phyloP scores from a whole-genome alignment of 2,888 invertebrate genomes.

The Pedicia rivosa region DNA sequence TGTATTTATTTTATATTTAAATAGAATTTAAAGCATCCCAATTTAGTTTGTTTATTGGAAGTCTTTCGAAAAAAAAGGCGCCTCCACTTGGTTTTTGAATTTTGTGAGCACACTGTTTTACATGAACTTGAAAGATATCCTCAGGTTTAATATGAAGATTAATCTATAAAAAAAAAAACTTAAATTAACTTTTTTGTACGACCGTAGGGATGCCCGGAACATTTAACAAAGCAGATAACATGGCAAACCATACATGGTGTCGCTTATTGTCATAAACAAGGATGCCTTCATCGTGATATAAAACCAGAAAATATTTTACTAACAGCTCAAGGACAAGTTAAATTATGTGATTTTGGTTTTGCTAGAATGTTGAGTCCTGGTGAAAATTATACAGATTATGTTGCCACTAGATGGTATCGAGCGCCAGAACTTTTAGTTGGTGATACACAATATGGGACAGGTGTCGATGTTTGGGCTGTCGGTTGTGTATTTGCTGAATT shows the following conservation, averaged over 20 bases:
- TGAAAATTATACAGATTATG: constrained; percentile 98
- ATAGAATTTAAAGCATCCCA: constrained; percentile 95
- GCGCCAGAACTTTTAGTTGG: constrained; percentile 95
- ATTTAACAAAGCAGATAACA: constrained; percentile 77
- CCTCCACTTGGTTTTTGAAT: constrained; percentile 95
- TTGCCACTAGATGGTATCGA: constrained; percentile 97
- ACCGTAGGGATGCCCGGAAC: constrained; percentile 83
- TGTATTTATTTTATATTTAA: constrained; percentile 12
- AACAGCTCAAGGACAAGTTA: constrained; percentile 83
- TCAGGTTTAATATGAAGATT: constrained; percentile 26
- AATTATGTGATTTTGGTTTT: constrained; percentile 95
- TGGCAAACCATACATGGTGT: constrained; percentile 94
- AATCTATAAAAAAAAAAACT: not conserved
- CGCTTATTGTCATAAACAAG: constrained; percentile 88
- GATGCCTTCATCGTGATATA: constrained; percentile 92
- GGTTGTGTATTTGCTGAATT: constrained; percentile 84
- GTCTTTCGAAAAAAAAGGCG: constrained; percentile 92
- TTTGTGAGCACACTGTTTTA: constrained; percentile 92
- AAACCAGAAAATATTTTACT: constrained; percentile 98
- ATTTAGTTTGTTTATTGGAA: constrained; percentile 91
- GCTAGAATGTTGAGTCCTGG: constrained; percentile 94
- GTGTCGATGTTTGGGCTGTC: constrained; percentile 96
- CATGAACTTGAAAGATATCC: constrained; percentile 93
- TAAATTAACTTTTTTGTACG: too few relatives aligned
- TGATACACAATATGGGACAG: constrained; percentile 80